Evolutionary conservation across 1,140 invertebrate genomes (phyloP).

Genomic region (Caligus rogercresseyi): DNA sequence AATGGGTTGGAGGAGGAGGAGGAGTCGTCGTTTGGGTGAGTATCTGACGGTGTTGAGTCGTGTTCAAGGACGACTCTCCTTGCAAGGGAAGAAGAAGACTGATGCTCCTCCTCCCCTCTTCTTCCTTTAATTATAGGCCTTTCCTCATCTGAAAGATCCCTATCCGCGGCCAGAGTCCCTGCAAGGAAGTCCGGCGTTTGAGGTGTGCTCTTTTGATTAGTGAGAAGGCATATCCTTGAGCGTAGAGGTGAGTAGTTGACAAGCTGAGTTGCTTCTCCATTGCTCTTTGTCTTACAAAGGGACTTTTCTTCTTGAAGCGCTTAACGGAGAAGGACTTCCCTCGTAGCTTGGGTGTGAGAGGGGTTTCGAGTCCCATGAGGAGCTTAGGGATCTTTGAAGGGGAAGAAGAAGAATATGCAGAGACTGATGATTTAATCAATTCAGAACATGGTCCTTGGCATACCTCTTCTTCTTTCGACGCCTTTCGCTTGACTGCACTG

Average conservation of each 20-base stretch:
- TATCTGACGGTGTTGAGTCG: not conserved
- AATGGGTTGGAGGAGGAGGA: not conserved
- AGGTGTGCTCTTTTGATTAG: not conserved
- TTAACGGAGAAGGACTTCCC: constrained; percentile 5
- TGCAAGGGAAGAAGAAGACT: too few species aligned
- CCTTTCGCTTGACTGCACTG: not conserved
- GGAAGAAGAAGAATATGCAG: too few species aligned
- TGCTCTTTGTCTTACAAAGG: not conserved
- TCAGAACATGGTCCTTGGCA: too few species aligned
- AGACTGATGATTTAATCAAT: too few species aligned
- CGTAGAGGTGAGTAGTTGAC: not conserved
- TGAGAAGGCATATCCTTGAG: not conserved
- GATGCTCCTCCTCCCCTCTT: not conserved
- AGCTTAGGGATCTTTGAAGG: not conserved
- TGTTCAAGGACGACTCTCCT: too few species aligned
- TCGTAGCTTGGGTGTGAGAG: constrained; percentile 16
- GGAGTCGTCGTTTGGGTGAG: not conserved
- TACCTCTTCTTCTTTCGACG: too few species aligned
- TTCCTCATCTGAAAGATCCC: not conserved
- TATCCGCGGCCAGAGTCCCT: not conserved
- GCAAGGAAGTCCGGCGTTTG: not conserved
- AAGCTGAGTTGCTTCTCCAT: not conserved
- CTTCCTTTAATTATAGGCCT: not conserved
- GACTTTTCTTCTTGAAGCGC: constrained; percentile 19
- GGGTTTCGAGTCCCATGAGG: not conserved